phyloP scores from a whole-genome alignment of 2,888 invertebrate species.

The Eretmocerus hayati region DNA sequence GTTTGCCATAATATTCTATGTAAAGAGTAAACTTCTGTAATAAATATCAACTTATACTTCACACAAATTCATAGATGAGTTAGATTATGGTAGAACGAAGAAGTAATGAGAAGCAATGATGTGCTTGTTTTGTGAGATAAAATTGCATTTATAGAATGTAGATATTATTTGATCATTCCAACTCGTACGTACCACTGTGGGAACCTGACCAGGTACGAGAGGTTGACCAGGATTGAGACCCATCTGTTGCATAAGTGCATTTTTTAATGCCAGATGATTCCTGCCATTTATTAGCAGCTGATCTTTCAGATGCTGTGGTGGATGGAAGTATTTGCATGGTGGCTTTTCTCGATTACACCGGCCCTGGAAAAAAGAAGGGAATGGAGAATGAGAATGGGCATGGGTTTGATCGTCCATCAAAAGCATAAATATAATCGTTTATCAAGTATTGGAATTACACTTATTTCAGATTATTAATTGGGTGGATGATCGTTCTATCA shows the following conservation, averaged over 20 bases:
- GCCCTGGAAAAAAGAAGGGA: constrained; percentile 70
- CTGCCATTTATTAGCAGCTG: constrained; percentile 99
- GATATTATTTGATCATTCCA: neutral
- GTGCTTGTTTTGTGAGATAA: too few relatives aligned
- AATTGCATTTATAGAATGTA: neutral
- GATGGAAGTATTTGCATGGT: constrained; percentile 99
- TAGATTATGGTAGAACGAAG: constrained; percentile 4
- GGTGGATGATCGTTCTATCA: too few relatives aligned
- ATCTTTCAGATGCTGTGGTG: constrained; percentile 99
- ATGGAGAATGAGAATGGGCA: too few relatives aligned
- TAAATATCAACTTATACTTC: too few relatives aligned
- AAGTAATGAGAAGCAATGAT: constrained; percentile 16
- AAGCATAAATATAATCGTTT: too few relatives aligned
- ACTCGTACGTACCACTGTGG: constrained; percentile 82
- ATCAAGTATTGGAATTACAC: too few relatives aligned
- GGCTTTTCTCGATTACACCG: constrained; percentile 99
- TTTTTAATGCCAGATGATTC: constrained; percentile 98
- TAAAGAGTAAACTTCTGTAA: too few relatives aligned
- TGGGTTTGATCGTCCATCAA: too few relatives aligned
- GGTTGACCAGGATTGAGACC: constrained; percentile 85
- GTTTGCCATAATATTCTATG: too few relatives aligned
- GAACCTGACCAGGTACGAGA: constrained; percentile 87
- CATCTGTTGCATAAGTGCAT: constrained; percentile 96
- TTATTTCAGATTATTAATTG: too few relatives aligned
- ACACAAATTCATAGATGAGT: neutral